A percentile compares a stretch with the other conserved stretches of the same genome.
These are phyloP conservation scores for Rhabditoides inermis DNA, from an alignment of 2,888 invertebrate genomes.

Conservation along the genomic window DNA sequence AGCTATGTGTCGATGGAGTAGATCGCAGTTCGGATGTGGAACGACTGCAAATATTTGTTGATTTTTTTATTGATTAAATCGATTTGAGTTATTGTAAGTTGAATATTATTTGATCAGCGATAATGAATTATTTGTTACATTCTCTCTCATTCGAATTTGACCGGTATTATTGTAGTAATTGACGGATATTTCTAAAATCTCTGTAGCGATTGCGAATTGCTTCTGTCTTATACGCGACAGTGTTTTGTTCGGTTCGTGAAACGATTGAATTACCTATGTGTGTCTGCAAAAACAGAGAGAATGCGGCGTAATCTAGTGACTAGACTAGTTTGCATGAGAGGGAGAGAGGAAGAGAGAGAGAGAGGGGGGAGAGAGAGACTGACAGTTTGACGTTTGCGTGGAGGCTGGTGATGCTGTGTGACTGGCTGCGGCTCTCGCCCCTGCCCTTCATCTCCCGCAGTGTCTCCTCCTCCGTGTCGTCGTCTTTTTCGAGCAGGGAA, in stretches of 20 bases:
- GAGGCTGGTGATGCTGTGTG: not conserved
- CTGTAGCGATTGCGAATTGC: too few relatives aligned
- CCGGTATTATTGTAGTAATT: too few relatives aligned
- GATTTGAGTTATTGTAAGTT: not conserved
- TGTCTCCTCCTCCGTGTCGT: slow-evolving; percentile 11
- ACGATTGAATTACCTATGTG: too few relatives aligned
- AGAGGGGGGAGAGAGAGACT: not conserved
- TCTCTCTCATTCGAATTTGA: slow-evolving; percentile 22
- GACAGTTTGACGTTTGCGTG: slow-evolving; percentile 13
- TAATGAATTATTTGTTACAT: slow-evolving; percentile 13
- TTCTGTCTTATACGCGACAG: too few relatives aligned
- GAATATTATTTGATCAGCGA: slow-evolving; percentile 16
- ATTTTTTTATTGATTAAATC: not conserved
- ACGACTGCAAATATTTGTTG: too few relatives aligned
- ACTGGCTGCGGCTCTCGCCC: slow-evolving; percentile 3
- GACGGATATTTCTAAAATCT: too few relatives aligned
- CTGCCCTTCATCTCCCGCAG: slow-evolving; percentile 6
- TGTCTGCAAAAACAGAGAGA: too few relatives aligned
- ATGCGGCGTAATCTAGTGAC: too few relatives aligned
- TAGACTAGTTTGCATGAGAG: too few relatives aligned
- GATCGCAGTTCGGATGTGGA: slow-evolving; percentile 13
- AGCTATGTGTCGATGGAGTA: slow-evolving; percentile 20
- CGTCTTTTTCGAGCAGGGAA: slow-evolving; percentile 21
- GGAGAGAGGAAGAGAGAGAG: too few relatives aligned
- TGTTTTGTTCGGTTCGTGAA: too few relatives aligned